phyloP scores from a whole-genome alignment of 2,888 invertebrate species.

The Drosophila pegasa region DNA sequence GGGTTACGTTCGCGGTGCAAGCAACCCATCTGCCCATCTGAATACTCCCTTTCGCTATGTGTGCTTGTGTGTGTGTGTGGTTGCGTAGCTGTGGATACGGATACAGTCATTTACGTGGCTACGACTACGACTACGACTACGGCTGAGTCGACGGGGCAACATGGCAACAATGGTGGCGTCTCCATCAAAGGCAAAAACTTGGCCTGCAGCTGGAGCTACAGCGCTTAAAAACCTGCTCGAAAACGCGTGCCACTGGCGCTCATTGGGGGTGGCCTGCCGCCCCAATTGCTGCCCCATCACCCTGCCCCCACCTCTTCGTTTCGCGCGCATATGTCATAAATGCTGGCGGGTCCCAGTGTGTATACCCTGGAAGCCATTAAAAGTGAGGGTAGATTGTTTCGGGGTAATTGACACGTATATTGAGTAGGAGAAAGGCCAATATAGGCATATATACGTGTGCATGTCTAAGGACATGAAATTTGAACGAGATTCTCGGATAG shows the following conservation, averaged over 20 bases:
- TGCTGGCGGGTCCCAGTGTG: conserved; percentile 28
- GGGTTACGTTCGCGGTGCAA: conserved; percentile 50
- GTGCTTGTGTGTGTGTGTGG: neutral
- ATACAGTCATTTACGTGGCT: conserved; percentile 52
- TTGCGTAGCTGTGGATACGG: conserved; percentile 53
- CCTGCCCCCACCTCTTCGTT: conserved; percentile 9
- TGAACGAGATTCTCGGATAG: too few relatives aligned
- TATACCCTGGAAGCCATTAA: neutral
- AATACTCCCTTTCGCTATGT: conserved; percentile 6
- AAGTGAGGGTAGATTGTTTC: neutral
- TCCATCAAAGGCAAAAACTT: conserved; percentile 67
- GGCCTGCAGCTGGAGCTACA: conserved; percentile 47
- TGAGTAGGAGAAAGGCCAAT: too few relatives aligned
- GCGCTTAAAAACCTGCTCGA: conserved; percentile 61
- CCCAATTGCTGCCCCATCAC: neutral
- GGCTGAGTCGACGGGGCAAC: conserved; percentile 16
- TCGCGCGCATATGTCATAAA: conserved; percentile 72
- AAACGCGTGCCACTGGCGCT: conserved; percentile 32
- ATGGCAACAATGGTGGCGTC: conserved; percentile 46
- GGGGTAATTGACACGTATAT: too few relatives aligned
- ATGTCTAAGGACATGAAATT: too few relatives aligned
- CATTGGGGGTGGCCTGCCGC: conserved; percentile 17
- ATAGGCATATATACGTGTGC: too few relatives aligned
- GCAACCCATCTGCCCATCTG: neutral
- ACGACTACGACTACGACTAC: conserved; percentile 13